phyloP scores from a whole-genome alignment of 2,113 vertebrate species.

The Silurus glanis region DNA sequence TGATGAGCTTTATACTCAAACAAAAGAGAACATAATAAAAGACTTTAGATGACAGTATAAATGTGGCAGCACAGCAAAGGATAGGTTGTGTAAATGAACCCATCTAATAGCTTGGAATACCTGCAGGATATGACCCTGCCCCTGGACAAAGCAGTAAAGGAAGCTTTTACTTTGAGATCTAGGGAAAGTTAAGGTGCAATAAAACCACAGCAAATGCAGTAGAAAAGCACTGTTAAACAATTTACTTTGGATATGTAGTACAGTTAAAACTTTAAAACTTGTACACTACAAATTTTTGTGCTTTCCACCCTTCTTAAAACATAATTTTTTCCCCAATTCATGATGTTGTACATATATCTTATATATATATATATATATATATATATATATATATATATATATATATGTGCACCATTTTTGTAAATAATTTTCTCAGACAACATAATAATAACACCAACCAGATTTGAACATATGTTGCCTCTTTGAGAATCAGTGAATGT shows the following conservation, averaged over 20 bases:
- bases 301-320: not conserved
- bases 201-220: not conserved
- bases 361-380: too few relatives aligned
- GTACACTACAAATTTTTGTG: not conserved
- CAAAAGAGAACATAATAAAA: constrained; percentile 46
- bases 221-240: not conserved
- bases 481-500: too few relatives aligned
- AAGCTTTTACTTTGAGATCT: not conserved
- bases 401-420: too few relatives aligned
- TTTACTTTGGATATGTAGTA: not conserved
- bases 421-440: too few relatives aligned
- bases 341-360: not conserved
- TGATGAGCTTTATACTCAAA: constrained; percentile 70
- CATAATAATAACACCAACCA: too few relatives aligned
- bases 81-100: constrained; percentile 20
- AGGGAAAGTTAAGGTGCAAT: not conserved
- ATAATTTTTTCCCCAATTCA: not conserved
- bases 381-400: too few relatives aligned
- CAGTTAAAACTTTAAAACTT: not conserved
- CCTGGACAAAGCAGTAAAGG: not conserved
- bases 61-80: constrained; percentile 27
- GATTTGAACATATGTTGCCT: too few relatives aligned
- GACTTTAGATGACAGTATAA: constrained; percentile 8
- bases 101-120: constrained; percentile 10
- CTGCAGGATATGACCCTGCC: constrained; percentile 19